Percentiles rank a stretch among this genome's conserved stretches.
Conservation (phyloP, 2,888 invertebrate species). For the Nesidiocoris tenuis region DNA sequence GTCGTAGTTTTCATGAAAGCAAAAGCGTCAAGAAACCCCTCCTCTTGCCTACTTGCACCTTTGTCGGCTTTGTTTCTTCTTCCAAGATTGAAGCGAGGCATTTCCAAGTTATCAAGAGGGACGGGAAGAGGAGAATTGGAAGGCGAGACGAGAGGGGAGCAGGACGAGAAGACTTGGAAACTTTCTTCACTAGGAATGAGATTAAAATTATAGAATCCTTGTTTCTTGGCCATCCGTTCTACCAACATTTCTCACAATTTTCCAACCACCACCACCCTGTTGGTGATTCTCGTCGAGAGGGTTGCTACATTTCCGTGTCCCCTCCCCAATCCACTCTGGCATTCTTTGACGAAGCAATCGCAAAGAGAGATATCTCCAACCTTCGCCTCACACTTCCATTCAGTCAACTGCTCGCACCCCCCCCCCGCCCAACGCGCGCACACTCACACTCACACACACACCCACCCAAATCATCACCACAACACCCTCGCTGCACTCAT, state of each 20-base stretch:
- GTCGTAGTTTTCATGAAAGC: slow-evolving; percentile 41
- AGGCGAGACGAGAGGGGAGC: not conserved
- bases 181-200: slow-evolving; percentile 37
- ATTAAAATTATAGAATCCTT: slow-evolving; percentile 44
- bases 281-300: too few species aligned
- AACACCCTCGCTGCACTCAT: not conserved
- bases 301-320: too few species aligned
- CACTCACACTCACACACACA: too few species aligned
- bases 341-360: too few species aligned
- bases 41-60: not conserved
- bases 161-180: slow-evolving; percentile 15
- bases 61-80: not conserved
- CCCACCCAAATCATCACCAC: slow-evolving; percentile 11
- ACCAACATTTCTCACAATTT: too few species aligned
- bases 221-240: slow-evolving; percentile 38
- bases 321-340: too few species aligned
- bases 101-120: slow-evolving; percentile 42
- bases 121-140: slow-evolving; percentile 27
- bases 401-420: too few species aligned
- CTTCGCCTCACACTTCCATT: too few species aligned
- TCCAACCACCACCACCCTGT: too few species aligned
- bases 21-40: slow-evolving; percentile 15
- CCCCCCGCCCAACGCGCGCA: too few species aligned
- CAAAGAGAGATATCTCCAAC: too few species aligned
- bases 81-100: slow-evolving; percentile 38